phyloP scores from a whole-genome alignment of 2,113 vertebrate species.

The Eudyptes chrysolophus region DNA sequence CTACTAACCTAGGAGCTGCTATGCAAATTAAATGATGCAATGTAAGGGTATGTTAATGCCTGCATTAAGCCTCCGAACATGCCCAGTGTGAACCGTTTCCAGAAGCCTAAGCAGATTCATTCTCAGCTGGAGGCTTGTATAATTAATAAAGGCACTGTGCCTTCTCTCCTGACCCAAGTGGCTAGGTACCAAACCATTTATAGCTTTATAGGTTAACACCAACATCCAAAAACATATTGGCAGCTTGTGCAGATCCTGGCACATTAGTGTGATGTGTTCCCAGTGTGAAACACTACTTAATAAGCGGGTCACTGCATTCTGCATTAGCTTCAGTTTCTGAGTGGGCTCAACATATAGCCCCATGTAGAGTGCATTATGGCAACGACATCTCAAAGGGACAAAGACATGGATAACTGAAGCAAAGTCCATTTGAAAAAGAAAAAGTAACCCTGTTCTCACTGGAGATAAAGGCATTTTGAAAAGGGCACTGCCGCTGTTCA shows the following conservation, averaged over 20 bases:
- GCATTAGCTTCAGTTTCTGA: slow-evolving; percentile 62
- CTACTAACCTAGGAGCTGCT: not conserved
- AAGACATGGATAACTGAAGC: not conserved
- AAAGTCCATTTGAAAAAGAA: slow-evolving; percentile 15
- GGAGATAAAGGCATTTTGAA: not conserved
- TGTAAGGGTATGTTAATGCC: slow-evolving; percentile 48
- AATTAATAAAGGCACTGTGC: slow-evolving; percentile 51
- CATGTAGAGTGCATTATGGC: slow-evolving; percentile 22
- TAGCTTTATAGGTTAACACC: slow-evolving; percentile 62
- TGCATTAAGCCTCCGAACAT: slow-evolving; percentile 50
- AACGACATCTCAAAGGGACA: slow-evolving; percentile 39
- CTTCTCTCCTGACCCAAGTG: slow-evolving; percentile 56
- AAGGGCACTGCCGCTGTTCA: not conserved
- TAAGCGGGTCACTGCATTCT: slow-evolving; percentile 52
- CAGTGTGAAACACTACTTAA: slow-evolving; percentile 28
- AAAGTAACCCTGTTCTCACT: not conserved
- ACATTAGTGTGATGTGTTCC: slow-evolving; percentile 32
- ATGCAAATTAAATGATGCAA: slow-evolving; percentile 46
- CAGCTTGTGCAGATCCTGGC: slow-evolving; percentile 40
- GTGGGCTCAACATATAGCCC: not conserved
- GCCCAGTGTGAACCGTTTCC: slow-evolving; percentile 27
- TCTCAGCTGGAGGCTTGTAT: slow-evolving; percentile 63
- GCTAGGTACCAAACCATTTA: slow-evolving; percentile 60
- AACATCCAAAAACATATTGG: slow-evolving; percentile 52
- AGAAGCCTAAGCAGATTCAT: slow-evolving; percentile 61